Evolutionary conservation across 2,113 vertebrate genomes (phyloP), one percentile per base, ranked within the genome.

Genomic region (Microtus montanus): DNA sequence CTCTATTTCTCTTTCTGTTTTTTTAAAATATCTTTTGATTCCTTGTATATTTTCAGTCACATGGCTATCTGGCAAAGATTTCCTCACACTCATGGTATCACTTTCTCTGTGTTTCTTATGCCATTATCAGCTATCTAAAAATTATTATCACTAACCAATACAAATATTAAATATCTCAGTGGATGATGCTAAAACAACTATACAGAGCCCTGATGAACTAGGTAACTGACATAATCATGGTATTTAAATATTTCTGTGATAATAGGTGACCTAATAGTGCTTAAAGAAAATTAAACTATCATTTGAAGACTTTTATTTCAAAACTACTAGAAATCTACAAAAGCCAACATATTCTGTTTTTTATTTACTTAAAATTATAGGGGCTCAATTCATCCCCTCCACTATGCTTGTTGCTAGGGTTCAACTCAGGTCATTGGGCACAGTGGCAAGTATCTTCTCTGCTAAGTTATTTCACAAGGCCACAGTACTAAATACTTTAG

Each of bases 261-360:
- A 64, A 12, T 47, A 96, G 7, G 13, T 12, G 4, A 17, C 15
- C 79, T 84, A 22, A 19, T 58, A n/a, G 5, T 79, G 5, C 68
- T 92, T 93, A 28, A 87, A 68, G 5, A 68, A 30, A 54, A 38
- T 74, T 28, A 63, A 96, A 8, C 1, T 4, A 1, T 47, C 22
- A 71, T 95, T 93, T 83, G 96, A 89, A 96, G 86, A 96, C 88
- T 93, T 58, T 83, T 89, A 6, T 84, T 54, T 93, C 20, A 89
- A 82, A 96, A 28, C 41, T 2, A 1, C 30, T 20, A 90, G 5
- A 83, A 94, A 86, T 77, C 1, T 41, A 2, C 52, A 30, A 74
- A 70, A 70, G 12, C 1, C 11, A 68, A 52, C 24, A 58, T 33
- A 79, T 52, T 54, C 35, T 79, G 3, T 1, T 14, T 38, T 61